Evolutionary conservation across 2,797 vertebrate genomes (phyloP).

Genomic region (Spondyliosoma cantharus): DNA sequence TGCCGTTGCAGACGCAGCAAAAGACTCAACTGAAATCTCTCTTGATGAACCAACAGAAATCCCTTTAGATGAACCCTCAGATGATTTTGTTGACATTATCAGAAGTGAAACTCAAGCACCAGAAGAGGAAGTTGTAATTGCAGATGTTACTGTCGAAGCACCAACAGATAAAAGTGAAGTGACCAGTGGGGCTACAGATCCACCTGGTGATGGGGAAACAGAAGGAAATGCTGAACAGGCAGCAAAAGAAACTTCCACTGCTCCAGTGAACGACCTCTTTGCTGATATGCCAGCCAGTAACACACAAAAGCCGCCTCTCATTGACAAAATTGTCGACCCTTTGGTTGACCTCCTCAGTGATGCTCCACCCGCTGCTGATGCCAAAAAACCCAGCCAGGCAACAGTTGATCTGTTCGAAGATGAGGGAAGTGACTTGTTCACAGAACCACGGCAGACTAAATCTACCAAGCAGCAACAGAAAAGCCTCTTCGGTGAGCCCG

Average conservation of each 20-base stretch:
- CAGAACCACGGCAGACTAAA: slow-evolving; percentile 52
- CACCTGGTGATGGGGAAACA: slow-evolving; percentile 25
- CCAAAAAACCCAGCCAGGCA: slow-evolving; percentile 43
- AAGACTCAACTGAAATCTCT: slow-evolving; percentile 40
- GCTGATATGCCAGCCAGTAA: slow-evolving; percentile 10
- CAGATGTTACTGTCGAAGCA: slow-evolving; percentile 39
- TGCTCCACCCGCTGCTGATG: slow-evolving; percentile 1
- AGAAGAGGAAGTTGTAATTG: slow-evolving; percentile 42
- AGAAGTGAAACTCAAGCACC: slow-evolving; percentile 67
- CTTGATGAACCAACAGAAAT: slow-evolving; percentile 52
- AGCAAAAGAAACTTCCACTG: slow-evolving; percentile 38
- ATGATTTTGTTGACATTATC: slow-evolving; percentile 75
- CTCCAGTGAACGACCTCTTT: slow-evolving; percentile 54
- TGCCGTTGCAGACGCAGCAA: slow-evolving; percentile 2
- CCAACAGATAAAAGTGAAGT: slow-evolving; percentile 33
- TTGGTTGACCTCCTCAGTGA: slow-evolving; percentile 64
- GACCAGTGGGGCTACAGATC: not conserved
- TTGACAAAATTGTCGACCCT: slow-evolving; percentile 50
- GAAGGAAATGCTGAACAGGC: slow-evolving; percentile 39
- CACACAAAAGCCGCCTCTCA: slow-evolving; percentile 2
- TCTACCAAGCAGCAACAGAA: slow-evolving; percentile 69
- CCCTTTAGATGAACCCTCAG: slow-evolving; percentile 51
- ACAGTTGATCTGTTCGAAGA: slow-evolving; percentile 74
- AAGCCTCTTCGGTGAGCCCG: slow-evolving; percentile 74
- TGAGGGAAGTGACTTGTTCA: slow-evolving; percentile 75